Base-by-base conservation (phyloP, 2,888 invertebrate species). In the Corbicula japonica region DNA sequence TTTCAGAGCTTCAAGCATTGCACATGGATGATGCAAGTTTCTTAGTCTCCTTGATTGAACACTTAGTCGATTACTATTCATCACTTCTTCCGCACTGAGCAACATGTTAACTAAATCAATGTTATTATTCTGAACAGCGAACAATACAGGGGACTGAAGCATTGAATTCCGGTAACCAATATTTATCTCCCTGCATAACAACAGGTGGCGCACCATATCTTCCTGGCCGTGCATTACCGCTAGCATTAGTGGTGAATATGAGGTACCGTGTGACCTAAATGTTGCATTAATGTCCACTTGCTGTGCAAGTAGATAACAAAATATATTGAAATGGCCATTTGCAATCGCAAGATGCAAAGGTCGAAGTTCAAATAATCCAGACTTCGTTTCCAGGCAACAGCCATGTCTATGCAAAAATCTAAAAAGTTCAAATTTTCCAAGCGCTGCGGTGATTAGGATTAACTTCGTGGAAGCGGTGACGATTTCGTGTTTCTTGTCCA, bases 321-420 rank as follows among this genome's bases (percentile, higher is more conserved):
- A 83, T 30, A 83, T 70, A 26, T 83, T 78, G 30, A 83, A 78
- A 61, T 83, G 83, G 3, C 83, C 83, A 44, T 80, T 74, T 2
- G 56, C 72, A 21, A 83, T 80, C 1, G 80, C 74, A 6, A 83
- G 41, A 72, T 83, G 83, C 18, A 83, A 34, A 26, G 83, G 75
- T 50, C 80, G 75, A 15, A 83, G 66, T 38, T 80, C 80, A 44
- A 76, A 80, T 41, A 83, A 50, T 15, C 84, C 84, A 21, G 71
- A 74, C 38, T 78, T 84, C 18, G 77, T 68, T 74, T 84, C 81
- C 5, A 84, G 41, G 54, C 70, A 68, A 32, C 76, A 69, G 1
- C 81, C 79, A 50, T 74, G 50, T 23, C 79, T 52, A 32, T 84
- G 80, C 5, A 84, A 56, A 23, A 60, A 80, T 50, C 76, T 68